Conservation (phyloP, 1,140 invertebrate species). For the Argopecten irradians region DNA sequence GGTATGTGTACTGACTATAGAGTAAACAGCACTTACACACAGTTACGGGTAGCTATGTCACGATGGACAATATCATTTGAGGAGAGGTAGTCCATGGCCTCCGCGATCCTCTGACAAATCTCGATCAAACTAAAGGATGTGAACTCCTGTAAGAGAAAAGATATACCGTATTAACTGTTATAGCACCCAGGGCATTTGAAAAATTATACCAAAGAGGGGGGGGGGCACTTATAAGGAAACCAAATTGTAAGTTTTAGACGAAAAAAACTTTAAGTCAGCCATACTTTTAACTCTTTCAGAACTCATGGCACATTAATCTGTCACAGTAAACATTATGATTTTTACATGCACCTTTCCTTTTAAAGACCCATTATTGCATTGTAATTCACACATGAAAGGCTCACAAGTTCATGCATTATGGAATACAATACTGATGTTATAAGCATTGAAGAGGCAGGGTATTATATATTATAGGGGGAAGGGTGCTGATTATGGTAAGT, state of each 20-base stretch:
- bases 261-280: background rate
- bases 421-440: too few relatives aligned
- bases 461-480: too few relatives aligned
- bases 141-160: constrained; percentile 52
- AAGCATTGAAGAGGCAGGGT: too few relatives aligned
- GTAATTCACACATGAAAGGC: too few relatives aligned
- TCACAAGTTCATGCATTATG: background rate
- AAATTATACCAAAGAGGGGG: too few relatives aligned
- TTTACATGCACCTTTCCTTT: background rate
- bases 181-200: background rate
- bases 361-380: too few relatives aligned
- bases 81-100: constrained; percentile 95
- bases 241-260: too few relatives aligned
- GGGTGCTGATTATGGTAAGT: too few relatives aligned
- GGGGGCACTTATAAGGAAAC: too few relatives aligned
- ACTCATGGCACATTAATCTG: background rate
- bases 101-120: constrained; percentile 94
- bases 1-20: background rate
- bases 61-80: constrained; percentile 96
- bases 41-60: constrained; percentile 95
- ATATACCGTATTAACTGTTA: background rate
- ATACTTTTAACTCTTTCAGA: background rate
- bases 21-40: constrained; percentile 68
- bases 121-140: constrained; percentile 79
- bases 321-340: background rate